These are phyloP conservation scores for Halcyon smyrnensis DNA, from an alignment of 2,797 vertebrate species.

Conservation along the genomic window DNA sequence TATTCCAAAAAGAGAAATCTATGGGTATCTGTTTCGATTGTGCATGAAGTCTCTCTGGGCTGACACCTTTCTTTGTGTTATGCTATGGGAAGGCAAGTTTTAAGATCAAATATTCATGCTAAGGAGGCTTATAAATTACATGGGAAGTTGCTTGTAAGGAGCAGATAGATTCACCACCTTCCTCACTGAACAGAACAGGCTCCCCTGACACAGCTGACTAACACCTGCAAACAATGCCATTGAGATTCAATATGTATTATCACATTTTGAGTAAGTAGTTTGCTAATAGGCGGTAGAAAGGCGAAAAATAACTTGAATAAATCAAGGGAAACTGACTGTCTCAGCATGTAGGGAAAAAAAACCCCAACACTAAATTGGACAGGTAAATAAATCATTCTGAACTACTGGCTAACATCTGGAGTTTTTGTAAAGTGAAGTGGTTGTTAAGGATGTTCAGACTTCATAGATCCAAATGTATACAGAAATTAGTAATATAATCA, in stretches of 20 bases:
- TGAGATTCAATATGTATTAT: neutral
- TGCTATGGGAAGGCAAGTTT: neutral
- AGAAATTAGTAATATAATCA: neutral
- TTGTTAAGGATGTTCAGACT: conserved; percentile 1
- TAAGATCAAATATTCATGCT: neutral
- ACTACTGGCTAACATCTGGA: neutral
- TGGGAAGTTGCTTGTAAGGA: neutral
- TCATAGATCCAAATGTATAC: neutral
- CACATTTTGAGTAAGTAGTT: neutral
- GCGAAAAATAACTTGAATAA: neutral
- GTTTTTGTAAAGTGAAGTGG: neutral
- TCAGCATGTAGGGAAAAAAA: neutral
- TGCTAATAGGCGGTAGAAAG: neutral
- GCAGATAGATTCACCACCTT: neutral
- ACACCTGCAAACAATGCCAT: neutral
- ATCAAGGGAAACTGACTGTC: neutral
- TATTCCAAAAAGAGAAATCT: conserved; percentile 4
- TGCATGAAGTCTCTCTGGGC: neutral
- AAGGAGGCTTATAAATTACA: neutral
- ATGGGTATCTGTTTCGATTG: conserved; percentile 4
- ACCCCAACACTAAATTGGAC: neutral
- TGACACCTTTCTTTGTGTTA: neutral
- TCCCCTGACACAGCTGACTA: neutral
- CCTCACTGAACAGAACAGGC: neutral
- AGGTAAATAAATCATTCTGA: conserved; percentile 5